A percentile compares a stretch with the other conserved stretches of the same genome.
Conservation (phyloP, 2,888 invertebrate genomes). For the Luperina testacea region DNA sequence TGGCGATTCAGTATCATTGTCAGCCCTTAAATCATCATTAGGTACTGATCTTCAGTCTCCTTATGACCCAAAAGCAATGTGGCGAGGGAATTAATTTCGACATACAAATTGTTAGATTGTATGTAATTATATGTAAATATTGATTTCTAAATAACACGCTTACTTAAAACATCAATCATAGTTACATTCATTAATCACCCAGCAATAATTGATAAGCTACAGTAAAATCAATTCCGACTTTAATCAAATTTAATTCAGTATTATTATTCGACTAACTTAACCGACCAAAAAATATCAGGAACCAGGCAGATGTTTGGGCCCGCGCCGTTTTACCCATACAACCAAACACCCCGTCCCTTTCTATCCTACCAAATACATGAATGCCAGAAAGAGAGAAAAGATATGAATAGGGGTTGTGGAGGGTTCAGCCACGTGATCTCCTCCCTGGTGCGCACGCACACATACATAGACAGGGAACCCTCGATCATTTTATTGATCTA, state of each 20-base stretch:
- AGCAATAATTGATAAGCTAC: constrained; percentile 45
- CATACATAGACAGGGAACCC: constrained; percentile 74
- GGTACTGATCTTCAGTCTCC: background rate
- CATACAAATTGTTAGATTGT: constrained; percentile 1
- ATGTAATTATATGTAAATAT: constrained; percentile 24
- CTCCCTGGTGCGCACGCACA: constrained; percentile 76
- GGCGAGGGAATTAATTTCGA: background rate
- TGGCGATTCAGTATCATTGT: background rate
- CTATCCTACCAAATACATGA: constrained; percentile 53
- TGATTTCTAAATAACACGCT: constrained; percentile 33
- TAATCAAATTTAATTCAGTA: constrained; percentile 72
- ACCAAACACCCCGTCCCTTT: constrained; percentile 61
- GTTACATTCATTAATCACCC: constrained; percentile 34
- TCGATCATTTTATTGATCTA: constrained; percentile 85
- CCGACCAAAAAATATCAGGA: constrained; percentile 83
- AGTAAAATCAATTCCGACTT: constrained; percentile 61
- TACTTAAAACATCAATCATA: constrained; percentile 30
- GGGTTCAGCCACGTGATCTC: constrained; percentile 85
- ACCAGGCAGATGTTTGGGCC: constrained; percentile 87
- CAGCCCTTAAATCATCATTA: background rate
- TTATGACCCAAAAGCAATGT: background rate
- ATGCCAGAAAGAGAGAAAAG: constrained; percentile 70
- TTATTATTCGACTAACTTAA: constrained; percentile 80
- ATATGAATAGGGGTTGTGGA: constrained; percentile 84
- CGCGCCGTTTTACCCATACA: constrained; percentile 79